Percentiles rank a stretch among this genome's conserved stretches.
Evolutionary conservation across 1,140 invertebrate species (phyloP).

Genomic region (Dysdera silvatica): DNA sequence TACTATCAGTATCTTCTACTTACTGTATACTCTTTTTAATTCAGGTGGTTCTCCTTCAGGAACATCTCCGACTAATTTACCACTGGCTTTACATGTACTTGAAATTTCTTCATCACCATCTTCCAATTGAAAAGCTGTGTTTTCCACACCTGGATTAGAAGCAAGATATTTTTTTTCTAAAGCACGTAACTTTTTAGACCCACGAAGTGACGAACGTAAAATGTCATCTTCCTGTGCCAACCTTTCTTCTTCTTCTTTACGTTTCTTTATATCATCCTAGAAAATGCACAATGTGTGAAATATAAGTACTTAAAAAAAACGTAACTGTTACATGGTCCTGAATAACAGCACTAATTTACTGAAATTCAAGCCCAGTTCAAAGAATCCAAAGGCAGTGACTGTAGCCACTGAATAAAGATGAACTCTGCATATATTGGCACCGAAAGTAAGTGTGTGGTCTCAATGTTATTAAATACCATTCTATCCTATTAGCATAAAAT

Average conservation of each 20-base stretch:
- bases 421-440: too few species aligned
- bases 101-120: slow-evolving; percentile 17
- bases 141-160: slow-evolving; percentile 54
- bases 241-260: slow-evolving; percentile 29
- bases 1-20: slow-evolving; percentile 37
- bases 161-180: slow-evolving; percentile 56
- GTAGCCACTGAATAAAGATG: background rate
- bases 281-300: too few species aligned
- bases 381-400: too few species aligned
- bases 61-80: background rate
- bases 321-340: too few species aligned
- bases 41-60: slow-evolving; percentile 11
- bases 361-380: too few species aligned
- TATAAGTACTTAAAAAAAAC: too few species aligned
- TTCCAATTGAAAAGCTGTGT: slow-evolving; percentile 72
- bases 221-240: slow-evolving; percentile 72
- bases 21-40: slow-evolving; percentile 53
- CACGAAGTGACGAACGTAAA: slow-evolving; percentile 74
- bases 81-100: background rate
- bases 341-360: too few species aligned
- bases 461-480: too few species aligned
- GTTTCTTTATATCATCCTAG: slow-evolving; percentile 27
- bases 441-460: too few species aligned
- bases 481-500: too few species aligned
- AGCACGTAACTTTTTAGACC: slow-evolving; percentile 81